Percentiles rank a stretch among this genome's conserved stretches.
Conservation (phyloP, 2,797 vertebrate species). For the Pantherophis alleghaniensis region DNA sequence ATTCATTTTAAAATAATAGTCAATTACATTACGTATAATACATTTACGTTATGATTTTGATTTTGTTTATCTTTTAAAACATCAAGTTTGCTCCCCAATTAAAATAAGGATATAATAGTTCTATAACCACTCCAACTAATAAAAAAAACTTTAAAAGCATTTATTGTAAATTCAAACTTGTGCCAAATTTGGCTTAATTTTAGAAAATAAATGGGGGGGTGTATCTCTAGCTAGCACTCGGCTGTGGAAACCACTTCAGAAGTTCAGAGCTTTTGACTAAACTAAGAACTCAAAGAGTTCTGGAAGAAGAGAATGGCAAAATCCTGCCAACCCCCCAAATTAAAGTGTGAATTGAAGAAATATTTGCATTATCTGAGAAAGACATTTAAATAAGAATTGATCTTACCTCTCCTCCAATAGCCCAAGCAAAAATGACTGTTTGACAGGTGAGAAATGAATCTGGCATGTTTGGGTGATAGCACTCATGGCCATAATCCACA, state of each 20-base stretch:
- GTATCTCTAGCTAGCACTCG: background rate
- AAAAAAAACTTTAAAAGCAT: background rate
- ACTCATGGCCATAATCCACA: slow-evolving; percentile 79
- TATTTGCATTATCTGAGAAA: background rate
- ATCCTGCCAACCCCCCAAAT: background rate
- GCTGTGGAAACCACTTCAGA: background rate
- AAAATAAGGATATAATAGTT: background rate
- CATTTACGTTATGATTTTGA: background rate
- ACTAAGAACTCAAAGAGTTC: background rate
- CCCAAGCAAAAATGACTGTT: slow-evolving; percentile 85
- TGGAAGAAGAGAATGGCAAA: background rate
- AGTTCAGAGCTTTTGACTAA: background rate
- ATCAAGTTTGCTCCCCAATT: background rate
- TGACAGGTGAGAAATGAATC: slow-evolving; percentile 83
- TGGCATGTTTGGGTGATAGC: slow-evolving; percentile 87
- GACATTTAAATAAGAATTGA: background rate
- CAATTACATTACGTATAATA: background rate
- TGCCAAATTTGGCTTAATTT: background rate
- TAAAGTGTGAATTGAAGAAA: background rate
- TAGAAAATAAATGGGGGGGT: background rate
- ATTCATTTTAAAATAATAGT: background rate
- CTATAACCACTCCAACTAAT: background rate
- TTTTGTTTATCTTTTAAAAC: background rate
- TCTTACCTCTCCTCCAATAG: slow-evolving; percentile 85
- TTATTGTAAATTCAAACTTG: background rate